Evolutionary conservation across 2,888 invertebrate genomes (phyloP), one percentile per base, ranked within the genome.

Genomic region (Cryptus armator): DNA sequence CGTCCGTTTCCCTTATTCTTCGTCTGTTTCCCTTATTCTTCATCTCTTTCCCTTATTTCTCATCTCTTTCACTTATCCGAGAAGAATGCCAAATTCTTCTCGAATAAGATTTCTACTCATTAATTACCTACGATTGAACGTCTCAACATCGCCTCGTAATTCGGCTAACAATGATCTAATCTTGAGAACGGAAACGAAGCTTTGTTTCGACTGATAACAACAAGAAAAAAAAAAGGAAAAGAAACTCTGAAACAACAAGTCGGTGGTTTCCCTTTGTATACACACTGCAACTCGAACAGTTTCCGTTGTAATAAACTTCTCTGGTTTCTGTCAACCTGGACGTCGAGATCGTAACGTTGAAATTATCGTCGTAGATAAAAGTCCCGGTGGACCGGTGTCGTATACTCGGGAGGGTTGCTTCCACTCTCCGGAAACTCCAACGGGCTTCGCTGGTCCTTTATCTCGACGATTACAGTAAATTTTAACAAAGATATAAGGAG

Each of bases 351-450:
- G 72, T 78, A 75, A 81, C 78, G 70, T 66, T 75, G 78, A 78
- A 85, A 85, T 85, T 67, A 82, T 85, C 85, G 79, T 76, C 66
- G 70, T 44, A 81, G 81, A 81, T 81, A 85, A 85, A 85, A 81
- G 81, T 85, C 16, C 84, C 56, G 72, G 62, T 74, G 64, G 53
- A 77, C 53, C 70, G 51, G 16, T 19, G 51, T 43, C 77, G 66
- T 59, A 43, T 82, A 51, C 64, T 16, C 77, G n/a, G 6, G 29
- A 48, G 70, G 64, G 68, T 83, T 74, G 48, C 66, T 77, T 77
- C 67, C 78, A 85, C 81, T 85, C 75, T 44, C 29, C 74, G 19
- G 68, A 37, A 67, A 67, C 72, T 68, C 67, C 46, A 70, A 3
- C 70, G 51, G 12, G 51, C 51, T 76, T 48, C 67, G 19, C 29